Percentiles rank a stretch among this genome's conserved stretches.
phyloP scores from a whole-genome alignment of 2,113 vertebrate genomes.

The Oreochromis niloticus region DNA sequence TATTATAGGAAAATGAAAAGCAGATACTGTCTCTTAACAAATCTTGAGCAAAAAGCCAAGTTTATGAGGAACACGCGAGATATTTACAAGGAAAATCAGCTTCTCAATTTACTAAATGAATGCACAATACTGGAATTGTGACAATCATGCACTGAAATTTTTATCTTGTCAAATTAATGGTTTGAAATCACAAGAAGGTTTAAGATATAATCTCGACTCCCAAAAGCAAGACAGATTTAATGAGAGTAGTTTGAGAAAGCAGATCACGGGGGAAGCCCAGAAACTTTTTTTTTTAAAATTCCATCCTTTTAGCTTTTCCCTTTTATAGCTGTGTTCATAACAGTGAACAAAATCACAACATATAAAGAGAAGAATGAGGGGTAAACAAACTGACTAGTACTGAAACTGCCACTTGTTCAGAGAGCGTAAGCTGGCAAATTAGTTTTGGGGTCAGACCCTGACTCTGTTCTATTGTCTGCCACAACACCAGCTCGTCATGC shows the following conservation, averaged over 20 bases:
- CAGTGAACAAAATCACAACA: conserved; percentile 35
- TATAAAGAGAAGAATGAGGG: conserved; percentile 34
- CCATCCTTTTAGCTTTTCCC: background rate
- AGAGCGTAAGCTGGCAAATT: conserved; percentile 62
- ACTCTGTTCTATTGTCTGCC: conserved; percentile 54
- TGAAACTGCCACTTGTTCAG: conserved; percentile 47
- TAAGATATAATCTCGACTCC: background rate
- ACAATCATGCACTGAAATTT: background rate
- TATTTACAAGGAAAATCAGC: background rate
- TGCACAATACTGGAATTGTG: background rate
- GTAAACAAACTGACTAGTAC: conserved; percentile 58
- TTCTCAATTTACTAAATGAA: background rate
- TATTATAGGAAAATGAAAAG: conserved; percentile 37
- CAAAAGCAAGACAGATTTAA: background rate
- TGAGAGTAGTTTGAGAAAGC: background rate
- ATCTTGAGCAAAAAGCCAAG: conserved; percentile 3
- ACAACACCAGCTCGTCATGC: conserved; percentile 55
- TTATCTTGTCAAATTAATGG: background rate
- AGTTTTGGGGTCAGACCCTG: conserved; percentile 62
- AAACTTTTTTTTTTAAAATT: background rate
- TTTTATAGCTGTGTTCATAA: background rate
- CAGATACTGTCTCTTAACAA: conserved; percentile 34
- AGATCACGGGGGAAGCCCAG: background rate
- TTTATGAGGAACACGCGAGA: background rate
- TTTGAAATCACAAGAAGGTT: background rate